Conservation (phyloP, 2,797 vertebrate genomes). For the Gastrophryne carolinensis region DNA sequence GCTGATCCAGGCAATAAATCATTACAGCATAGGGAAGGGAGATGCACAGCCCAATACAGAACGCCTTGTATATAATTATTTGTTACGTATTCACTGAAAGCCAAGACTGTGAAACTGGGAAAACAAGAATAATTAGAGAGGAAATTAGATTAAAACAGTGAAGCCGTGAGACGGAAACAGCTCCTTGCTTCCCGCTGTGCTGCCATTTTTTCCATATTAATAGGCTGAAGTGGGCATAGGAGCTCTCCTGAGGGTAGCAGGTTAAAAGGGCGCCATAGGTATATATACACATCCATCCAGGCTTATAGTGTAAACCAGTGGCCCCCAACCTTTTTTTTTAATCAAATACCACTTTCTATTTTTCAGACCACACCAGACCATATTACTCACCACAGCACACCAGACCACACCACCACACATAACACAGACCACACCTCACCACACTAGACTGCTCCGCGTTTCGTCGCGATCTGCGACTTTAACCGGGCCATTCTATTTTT, state of each 20-base stretch:
- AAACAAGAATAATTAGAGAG: slow-evolving; percentile 18
- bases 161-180: background rate
- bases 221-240: background rate
- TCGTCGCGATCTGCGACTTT: too few relatives aligned
- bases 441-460: too few relatives aligned
- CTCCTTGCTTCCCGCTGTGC: background rate
- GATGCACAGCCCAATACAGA: background rate
- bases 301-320: too few relatives aligned
- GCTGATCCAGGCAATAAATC: background rate
- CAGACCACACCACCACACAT: too few relatives aligned
- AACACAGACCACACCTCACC: too few relatives aligned
- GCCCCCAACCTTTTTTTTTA: too few relatives aligned
- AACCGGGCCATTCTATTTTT: too few relatives aligned
- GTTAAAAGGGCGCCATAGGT: background rate
- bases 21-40: background rate
- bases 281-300: too few relatives aligned
- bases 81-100: slow-evolving; percentile 2
- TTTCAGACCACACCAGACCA: too few relatives aligned
- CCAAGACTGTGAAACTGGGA: background rate
- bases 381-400: too few relatives aligned
- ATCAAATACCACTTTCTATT: too few relatives aligned
- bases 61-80: slow-evolving; percentile 1
- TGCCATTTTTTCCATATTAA: background rate
- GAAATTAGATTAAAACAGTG: slow-evolving; percentile 16
- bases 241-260: too few relatives aligned